Evolutionary conservation across 1,140 invertebrate species (phyloP).

Genomic region (Bombyx mandarina): DNA sequence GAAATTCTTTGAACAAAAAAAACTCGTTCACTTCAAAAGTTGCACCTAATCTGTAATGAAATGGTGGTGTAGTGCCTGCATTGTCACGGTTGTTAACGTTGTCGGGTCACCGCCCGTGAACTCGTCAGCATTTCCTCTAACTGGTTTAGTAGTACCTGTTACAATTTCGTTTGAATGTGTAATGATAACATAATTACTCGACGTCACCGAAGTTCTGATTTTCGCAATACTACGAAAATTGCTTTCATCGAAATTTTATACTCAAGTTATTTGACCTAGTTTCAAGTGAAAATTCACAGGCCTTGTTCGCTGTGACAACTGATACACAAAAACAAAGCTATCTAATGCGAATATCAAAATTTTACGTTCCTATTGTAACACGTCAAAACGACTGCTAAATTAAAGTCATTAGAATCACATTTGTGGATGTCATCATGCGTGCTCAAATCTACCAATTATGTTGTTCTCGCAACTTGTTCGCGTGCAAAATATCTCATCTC

Average conservation of each 20-base stretch:
- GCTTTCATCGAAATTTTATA: no score
- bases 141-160: conserved; percentile 5
- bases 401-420: conserved; percentile 5
- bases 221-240: no score
- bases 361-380: not conserved
- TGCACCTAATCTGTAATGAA: not conserved
- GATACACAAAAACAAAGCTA: not conserved
- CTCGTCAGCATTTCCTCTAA: conserved; percentile 49
- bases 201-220: no score
- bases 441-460: conserved; percentile 2
- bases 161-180: not conserved
- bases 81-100: conserved; percentile 33
- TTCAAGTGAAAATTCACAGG: not conserved
- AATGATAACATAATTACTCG: not conserved
- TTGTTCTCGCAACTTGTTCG: conserved; percentile 27
- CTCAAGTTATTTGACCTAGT: not conserved
- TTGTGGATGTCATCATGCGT: conserved; percentile 1
- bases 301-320: not conserved
- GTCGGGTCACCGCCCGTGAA: conserved; percentile 59
- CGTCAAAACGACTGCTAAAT: not conserved
- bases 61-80: not conserved
- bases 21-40: not conserved
- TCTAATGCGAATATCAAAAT: not conserved
- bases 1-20: not conserved
- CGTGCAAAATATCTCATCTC: conserved; percentile 39